Percentiles rank a stretch among this genome's conserved stretches.
phyloP scores from a whole-genome alignment of 2,113 vertebrate genomes.

The Gopherus flavomarginatus region DNA sequence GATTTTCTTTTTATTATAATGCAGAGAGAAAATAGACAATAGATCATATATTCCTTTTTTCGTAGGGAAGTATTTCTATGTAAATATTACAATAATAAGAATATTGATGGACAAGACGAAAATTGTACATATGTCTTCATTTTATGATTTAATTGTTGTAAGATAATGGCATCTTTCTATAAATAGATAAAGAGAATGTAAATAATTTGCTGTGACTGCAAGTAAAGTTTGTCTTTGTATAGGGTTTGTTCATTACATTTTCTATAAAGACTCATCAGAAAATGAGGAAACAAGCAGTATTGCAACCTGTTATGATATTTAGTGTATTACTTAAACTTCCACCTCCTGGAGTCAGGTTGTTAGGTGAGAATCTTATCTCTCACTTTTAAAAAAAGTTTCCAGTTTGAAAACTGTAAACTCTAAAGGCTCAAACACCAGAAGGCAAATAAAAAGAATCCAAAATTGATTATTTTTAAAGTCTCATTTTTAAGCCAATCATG shows the following conservation, averaged over 20 bases:
- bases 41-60: not conserved
- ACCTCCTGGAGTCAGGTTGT: not conserved
- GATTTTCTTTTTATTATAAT: not conserved
- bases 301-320: not conserved
- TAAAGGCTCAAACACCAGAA: not conserved
- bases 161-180: not conserved
- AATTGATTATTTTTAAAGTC: not conserved
- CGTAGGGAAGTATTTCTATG: constrained; percentile 9
- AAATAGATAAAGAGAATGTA: not conserved
- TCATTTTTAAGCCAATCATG: not conserved
- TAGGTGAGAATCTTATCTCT: not conserved
- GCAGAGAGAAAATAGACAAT: not conserved
- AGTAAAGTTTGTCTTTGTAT: not conserved
- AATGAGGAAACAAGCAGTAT: not conserved
- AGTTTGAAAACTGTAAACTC: not conserved
- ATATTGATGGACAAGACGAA: not conserved
- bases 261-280: not conserved
- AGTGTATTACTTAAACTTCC: not conserved
- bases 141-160: not conserved
- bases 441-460: not conserved
- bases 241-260: not conserved
- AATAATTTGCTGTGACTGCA: fast-evolving
- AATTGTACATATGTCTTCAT: not conserved
- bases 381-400: not conserved
- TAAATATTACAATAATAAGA: not conserved